Base-by-base conservation (phyloP, 2,797 vertebrate genomes). In the Sardinella longiceps region DNA sequence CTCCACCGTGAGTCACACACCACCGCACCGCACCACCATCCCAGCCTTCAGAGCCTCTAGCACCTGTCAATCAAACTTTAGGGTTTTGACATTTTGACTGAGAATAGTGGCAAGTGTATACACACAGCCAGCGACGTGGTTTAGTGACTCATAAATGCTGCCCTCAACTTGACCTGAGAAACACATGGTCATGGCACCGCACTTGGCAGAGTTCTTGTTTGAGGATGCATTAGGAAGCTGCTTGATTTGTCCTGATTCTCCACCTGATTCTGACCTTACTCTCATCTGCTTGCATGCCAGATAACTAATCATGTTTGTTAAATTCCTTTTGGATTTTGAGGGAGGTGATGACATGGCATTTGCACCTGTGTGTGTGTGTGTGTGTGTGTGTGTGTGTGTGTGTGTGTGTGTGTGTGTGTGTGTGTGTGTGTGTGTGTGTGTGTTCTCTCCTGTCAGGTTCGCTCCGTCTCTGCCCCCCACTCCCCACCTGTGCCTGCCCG, bases 401-500 rank as follows among this genome's bases (percentile, higher is more conserved):
- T 63, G 58, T 11, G 58, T 28, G 58, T 28, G 58, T 33, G 28
- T 30, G 60, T 30, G 60, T 14, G 28, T 30, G 60, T 66, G 60
- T 50, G 25, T 23, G 10, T 10, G 46, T 11, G 46, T 74, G 43
- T 25, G 86, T 48, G 30, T 87, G 56, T 66, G 63, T 74, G 20
- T 7, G 18, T 23, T 2, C 10, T 15, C 94, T 2, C 37, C 91
- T 81, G 23, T 85, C 80, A 96, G 95, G 93, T 93, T 88, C 88
- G 88, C 81, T 90, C 89, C 15, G 18, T 77, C 15, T 56, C 93
- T 25, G 92, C 94, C 80, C 88, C 86, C 80, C 93, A 91, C 14
- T 96, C 96, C 89, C 96, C 96, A 70, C 95, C 96, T 0, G 96
- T 97, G 23, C 96, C 96, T 83, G 95, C 96, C 12, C 94, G 95